Percentiles rank a stretch among this genome's conserved stretches.
phyloP scores from a whole-genome alignment of 1,140 invertebrate genomes.

The Sitophilus oryzae region DNA sequence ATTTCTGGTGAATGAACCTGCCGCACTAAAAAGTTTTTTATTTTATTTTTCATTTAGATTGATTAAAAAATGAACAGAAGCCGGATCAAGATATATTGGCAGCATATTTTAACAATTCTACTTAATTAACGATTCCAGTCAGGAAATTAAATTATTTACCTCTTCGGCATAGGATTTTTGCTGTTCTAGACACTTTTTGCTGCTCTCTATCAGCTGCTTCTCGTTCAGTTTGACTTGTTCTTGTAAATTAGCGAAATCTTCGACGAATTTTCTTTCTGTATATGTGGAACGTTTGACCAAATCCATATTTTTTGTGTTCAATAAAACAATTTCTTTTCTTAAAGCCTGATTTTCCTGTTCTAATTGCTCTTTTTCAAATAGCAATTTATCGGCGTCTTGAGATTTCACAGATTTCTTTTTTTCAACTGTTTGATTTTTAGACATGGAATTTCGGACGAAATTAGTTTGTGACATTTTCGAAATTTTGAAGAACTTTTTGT shows the following conservation, averaged over 20 bases:
- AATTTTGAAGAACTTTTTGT: constrained; percentile 17
- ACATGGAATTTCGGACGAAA: constrained; percentile 1
- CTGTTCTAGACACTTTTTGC: constrained; percentile 14
- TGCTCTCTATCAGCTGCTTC: constrained; percentile 10
- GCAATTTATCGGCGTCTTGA: constrained; percentile 3
- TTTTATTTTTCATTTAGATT: no score
- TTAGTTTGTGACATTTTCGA: constrained; percentile 12
- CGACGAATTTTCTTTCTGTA: constrained; percentile 3
- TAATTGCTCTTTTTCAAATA: constrained; percentile 5
- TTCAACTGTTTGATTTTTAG: constrained; percentile 1
- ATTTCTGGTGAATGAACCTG: no score
- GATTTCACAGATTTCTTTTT: not conserved
- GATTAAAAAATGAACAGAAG: no score
- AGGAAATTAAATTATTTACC: not conserved
- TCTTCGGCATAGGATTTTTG: constrained; percentile 17
- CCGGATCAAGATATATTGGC: no score
- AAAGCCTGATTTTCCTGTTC: constrained; percentile 7
- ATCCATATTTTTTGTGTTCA: constrained; percentile 6
- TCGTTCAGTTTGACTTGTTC: constrained; percentile 12
- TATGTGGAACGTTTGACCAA: not conserved
- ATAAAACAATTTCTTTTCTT: constrained; percentile 2
- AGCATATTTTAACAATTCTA: no score
- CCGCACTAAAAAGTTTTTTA: no score
- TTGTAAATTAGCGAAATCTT: constrained; percentile 15
- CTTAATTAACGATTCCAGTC: no score